Evolutionary conservation across 2,888 invertebrate genomes (phyloP).

Genomic region (Baronia brevicornis): DNA sequence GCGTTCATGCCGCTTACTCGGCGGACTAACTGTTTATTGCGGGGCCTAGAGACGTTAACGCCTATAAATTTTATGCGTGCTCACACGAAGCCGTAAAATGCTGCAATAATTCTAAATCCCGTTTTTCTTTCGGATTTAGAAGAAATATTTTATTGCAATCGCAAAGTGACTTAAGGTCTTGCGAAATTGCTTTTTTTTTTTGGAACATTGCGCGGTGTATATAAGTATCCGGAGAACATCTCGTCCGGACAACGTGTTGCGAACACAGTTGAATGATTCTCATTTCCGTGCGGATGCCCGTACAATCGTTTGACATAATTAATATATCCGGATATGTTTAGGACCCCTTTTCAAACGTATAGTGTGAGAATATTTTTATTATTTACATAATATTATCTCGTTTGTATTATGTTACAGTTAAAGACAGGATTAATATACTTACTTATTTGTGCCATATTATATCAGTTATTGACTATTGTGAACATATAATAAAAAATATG

Average conservation of each 20-base stretch:
- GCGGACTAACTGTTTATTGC: constrained; percentile 60
- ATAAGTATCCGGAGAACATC: too few species aligned
- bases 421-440: too few species aligned
- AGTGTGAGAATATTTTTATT: constrained; percentile 15
- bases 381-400: constrained; percentile 17
- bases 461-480: too few species aligned
- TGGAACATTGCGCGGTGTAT: constrained; percentile 18
- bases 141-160: constrained; percentile 36
- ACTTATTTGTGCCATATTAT: constrained; percentile 3
- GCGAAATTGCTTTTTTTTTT: constrained; percentile 34
- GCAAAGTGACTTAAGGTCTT: constrained; percentile 25
- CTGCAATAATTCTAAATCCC: constrained; percentile 61
- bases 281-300: constrained; percentile 53
- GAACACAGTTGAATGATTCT: constrained; percentile 35
- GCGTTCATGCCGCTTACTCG: constrained; percentile 36
- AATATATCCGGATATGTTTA: constrained; percentile 43
- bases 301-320: constrained; percentile 42
- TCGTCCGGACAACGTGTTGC: constrained; percentile 13
- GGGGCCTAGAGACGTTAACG: constrained; percentile 58
- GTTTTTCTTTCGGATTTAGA: constrained; percentile 50
- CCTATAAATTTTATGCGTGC: constrained; percentile 66
- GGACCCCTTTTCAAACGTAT: constrained; percentile 25
- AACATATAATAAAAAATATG: too few species aligned
- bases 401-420: too few species aligned
- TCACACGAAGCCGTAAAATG: constrained; percentile 62